A percentile compares a stretch with the other conserved stretches of the same genome.
Evolutionary conservation across 2,888 invertebrate species (phyloP).

Genomic region (Ornithoptera alexandrae): DNA sequence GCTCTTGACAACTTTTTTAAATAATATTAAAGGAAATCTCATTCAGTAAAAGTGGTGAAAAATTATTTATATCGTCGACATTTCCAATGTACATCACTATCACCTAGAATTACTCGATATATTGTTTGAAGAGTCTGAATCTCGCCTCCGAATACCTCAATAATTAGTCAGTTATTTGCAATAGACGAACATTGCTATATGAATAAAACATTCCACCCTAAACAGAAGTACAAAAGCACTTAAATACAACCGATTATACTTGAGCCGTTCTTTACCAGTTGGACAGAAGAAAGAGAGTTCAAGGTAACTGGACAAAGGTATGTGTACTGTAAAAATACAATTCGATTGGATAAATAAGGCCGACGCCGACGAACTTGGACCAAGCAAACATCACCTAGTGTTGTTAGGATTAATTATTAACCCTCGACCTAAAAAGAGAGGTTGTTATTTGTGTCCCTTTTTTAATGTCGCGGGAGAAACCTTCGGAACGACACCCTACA

Average conservation of each 20-base stretch:
- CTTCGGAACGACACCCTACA: too few relatives aligned
- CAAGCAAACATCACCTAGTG: slow-evolving; percentile 56
- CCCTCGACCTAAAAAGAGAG: too few relatives aligned
- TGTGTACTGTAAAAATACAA: slow-evolving; percentile 13
- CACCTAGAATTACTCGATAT: slow-evolving; percentile 36
- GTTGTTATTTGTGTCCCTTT: too few relatives aligned
- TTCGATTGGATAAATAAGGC: slow-evolving; percentile 51
- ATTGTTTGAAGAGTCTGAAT: slow-evolving; percentile 47
- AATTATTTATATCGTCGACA: slow-evolving; percentile 16
- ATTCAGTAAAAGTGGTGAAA: too few relatives aligned
- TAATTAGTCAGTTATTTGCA: slow-evolving; percentile 73
- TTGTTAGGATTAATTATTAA: slow-evolving; percentile 62
- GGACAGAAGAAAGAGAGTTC: slow-evolving; percentile 7
- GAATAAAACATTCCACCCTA: slow-evolving; percentile 73
- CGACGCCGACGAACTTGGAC: slow-evolving; percentile 46
- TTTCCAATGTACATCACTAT: slow-evolving; percentile 12
- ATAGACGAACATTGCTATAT: slow-evolving; percentile 64
- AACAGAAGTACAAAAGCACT: slow-evolving; percentile 58
- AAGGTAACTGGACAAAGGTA: slow-evolving; percentile 8
- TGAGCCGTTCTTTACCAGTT: slow-evolving; percentile 35
- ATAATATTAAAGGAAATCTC: too few relatives aligned
- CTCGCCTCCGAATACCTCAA: slow-evolving; percentile 63
- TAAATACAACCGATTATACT: slow-evolving; percentile 40
- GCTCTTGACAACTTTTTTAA: too few relatives aligned
- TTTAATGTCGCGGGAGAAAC: too few relatives aligned